Evolutionary conservation across 1,140 invertebrate genomes (phyloP).

Genomic region (Pemphigus obesinymphae): DNA sequence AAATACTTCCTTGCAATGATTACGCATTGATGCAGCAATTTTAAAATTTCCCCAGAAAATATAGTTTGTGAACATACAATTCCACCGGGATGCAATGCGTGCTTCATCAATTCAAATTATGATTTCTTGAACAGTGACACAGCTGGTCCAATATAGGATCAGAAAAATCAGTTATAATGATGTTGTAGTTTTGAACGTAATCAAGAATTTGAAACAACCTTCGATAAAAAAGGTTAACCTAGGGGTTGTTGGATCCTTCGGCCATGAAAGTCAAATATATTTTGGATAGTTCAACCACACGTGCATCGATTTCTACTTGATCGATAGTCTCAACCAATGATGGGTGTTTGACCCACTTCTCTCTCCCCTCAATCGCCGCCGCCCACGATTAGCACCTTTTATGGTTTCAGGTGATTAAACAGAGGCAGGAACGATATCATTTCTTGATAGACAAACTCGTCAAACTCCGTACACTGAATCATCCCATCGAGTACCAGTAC

Average conservation of each 20-base stretch:
- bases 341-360: conserved; percentile 91
- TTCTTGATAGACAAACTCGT: conserved; percentile 98
- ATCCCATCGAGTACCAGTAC: conserved; percentile 91
- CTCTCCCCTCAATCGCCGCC: conserved; percentile 96
- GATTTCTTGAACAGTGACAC: conserved; percentile 70
- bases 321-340: conserved; percentile 77
- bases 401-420: conserved; percentile 83
- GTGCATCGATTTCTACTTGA: conserved; percentile 91
- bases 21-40: conserved; percentile 69
- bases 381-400: conserved; percentile 90
- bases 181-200: conserved; percentile 82
- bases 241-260: conserved; percentile 74
- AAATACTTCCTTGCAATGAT: conserved; percentile 72
- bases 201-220: conserved; percentile 94
- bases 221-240: conserved; percentile 79
- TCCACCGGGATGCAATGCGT: conserved; percentile 75
- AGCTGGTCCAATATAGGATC: conserved; percentile 80
- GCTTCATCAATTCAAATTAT: conserved; percentile 83
- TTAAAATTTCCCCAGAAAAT: conserved; percentile 85
- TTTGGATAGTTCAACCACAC: conserved; percentile 88
- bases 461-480: conserved; percentile 92
- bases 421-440: conserved; percentile 95
- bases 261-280: conserved; percentile 88
- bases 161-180: conserved; percentile 97
- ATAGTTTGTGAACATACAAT: conserved; percentile 87